Evolutionary conservation across 1,140 invertebrate genomes (phyloP).

Genomic region (Ridgeia piscesae): DNA sequence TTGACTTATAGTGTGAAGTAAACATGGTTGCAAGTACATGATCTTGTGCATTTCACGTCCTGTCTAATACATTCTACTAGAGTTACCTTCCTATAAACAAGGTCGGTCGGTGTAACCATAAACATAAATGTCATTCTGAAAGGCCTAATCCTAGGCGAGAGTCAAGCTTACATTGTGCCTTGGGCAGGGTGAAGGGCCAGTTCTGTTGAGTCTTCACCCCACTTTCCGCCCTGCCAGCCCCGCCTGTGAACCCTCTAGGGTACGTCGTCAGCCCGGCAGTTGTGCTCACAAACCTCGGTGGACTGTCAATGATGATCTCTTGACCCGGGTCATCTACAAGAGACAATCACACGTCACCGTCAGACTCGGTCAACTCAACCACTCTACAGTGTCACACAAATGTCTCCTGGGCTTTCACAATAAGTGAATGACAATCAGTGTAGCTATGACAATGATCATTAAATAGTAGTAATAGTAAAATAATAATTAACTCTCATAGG

Average conservation of each 20-base stretch:
- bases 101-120: no score
- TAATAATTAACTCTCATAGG: no score
- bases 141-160: background rate
- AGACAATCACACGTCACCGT: background rate
- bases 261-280: background rate
- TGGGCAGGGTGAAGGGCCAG: conserved; percentile 12
- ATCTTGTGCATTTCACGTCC: no score
- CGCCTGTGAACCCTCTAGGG: background rate
- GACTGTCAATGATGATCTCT: conserved; percentile 24
- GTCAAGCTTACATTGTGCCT: background rate
- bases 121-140: no score
- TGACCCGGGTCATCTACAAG: background rate
- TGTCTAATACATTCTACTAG: no score
- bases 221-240: background rate
- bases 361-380: background rate
- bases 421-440: background rate
- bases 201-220: background rate
- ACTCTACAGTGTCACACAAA: background rate
- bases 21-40: no score
- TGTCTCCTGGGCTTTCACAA: background rate
- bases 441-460: no score
- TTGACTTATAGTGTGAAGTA: no score
- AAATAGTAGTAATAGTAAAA: no score
- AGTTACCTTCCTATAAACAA: no score
- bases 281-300: background rate